Base-by-base conservation (phyloP, 2,113 vertebrate genomes). In the Bufo gargarizans region DNA sequence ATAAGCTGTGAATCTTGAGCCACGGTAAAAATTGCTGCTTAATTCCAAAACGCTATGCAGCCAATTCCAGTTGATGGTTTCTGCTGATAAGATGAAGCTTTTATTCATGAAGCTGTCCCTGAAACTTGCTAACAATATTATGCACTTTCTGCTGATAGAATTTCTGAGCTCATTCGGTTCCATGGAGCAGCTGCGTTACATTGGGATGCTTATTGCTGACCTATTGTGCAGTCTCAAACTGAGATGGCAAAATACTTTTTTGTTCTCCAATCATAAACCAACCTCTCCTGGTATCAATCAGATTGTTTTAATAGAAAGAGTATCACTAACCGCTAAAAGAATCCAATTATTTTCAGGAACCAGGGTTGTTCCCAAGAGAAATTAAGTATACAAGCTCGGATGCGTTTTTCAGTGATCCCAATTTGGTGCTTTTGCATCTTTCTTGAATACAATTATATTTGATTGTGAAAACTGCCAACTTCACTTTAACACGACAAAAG, bases 291-390 rank as follows among this genome's bases (percentile, higher is more conserved):
- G 49, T 50, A 69, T 67, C 56, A 69, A 84, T 86, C 85, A 86
- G 47, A 69, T 67, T 79, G 72, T 43, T 78, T 43, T 71, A 71
- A 56, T 53, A 86, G 22, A 84, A 82, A 74, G 81, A 82, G 69
- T 76, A 82, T 82, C 55, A 61, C 22, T 63, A 82, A 82, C 69
- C 43, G 77, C 67, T n/a, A 33, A 82, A 82, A 82, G 80, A 88
- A 82, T 88, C 78, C 79, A 82, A 82, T 88, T 88, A 88, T 76
- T 82, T 87, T 72, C 78, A 76, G 79, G 79, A 53, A 82, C 86
- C 86, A 65, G 45, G 2, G 13, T 58, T 71, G n/a, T 59, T 69
- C 86, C 49, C 67, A 16, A 3, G 86, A 79, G 86, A 88, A 88
- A 88, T 88, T 88, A 88, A 76, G 79, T 79, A 88, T 72, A 88